Evolutionary conservation across 1,140 invertebrate genomes (phyloP).

Genomic region (Pseudomyrmex flavicornis): DNA sequence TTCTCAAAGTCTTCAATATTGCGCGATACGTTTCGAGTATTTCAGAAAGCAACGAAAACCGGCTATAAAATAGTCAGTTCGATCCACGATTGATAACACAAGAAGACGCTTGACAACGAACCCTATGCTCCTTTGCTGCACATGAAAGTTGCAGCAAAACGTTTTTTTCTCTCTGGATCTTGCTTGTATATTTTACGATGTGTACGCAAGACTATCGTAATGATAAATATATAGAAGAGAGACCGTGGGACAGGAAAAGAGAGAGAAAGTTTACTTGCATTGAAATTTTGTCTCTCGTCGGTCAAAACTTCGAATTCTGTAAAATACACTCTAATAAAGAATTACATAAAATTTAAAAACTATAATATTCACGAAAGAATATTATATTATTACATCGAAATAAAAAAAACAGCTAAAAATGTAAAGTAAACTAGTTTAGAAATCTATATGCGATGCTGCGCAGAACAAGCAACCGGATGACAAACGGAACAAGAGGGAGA

Average conservation of each 20-base stretch:
- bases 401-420: background rate
- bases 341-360: background rate
- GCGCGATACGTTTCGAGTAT: background rate
- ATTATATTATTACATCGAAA: background rate
- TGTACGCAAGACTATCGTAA: conserved; percentile 64
- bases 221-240: conserved; percentile 62
- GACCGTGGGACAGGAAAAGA: conserved; percentile 12
- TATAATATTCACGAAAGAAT: too few relatives aligned
- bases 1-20: background rate
- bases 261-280: conserved; percentile 23
- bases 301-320: background rate
- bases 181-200: conserved; percentile 71
- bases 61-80: conserved; percentile 7
- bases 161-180: background rate
- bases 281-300: background rate
- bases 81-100: background rate
- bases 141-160: conserved; percentile 66
- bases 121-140: conserved; percentile 33
- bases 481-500: background rate
- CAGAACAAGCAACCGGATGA: conserved; percentile 12
- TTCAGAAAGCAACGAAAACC: conserved; percentile 3
- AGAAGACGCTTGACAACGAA: conserved; percentile 51
- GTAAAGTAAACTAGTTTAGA: background rate
- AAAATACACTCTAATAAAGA: background rate
- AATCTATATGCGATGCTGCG: background rate